Base-by-base conservation (phyloP, 1,140 invertebrate genomes). In the Trichonephila inaurata region DNA sequence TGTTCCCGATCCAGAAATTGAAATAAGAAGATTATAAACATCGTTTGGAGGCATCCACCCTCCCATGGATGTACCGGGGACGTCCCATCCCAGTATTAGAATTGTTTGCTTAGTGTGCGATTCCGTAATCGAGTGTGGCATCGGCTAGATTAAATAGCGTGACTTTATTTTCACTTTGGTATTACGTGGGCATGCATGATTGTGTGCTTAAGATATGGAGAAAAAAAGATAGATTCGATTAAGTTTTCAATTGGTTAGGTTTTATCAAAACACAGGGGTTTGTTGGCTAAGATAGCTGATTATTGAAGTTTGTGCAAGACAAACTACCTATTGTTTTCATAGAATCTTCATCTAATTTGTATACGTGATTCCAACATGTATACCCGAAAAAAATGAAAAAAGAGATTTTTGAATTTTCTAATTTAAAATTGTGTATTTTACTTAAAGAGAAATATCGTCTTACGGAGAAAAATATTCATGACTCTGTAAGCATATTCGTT, bases 61-160 rank as follows among this genome's bases (percentile, higher is more conserved):
- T 18, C 72, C 72, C 33, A 3, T 77, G 16, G 6, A 21, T 21
- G 16, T 77, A 14, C 28, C 16, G 18, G 28, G 4, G 24, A 33
- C 28, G 24, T 77, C 7, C 28, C 72, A 77, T 4, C 14, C 72
- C 72, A 40, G 28, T 77, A 33, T 77, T 24, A 77, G 33, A 40
- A 77, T 77, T 77, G 72, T 77, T 51, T 51, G 10, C 51, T 51
- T 77, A 69, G 5, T 40, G 14, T 18, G 6, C 28, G 28, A 77
- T 77, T 77, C 28, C 28, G 72, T 33, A 77, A 77, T 77, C 28
- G 28, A 33, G 72, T 77, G 72, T 77, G 72, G 10, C 72, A 77
- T 77, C 72, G 16, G 18, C 33, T 77, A 77, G 16, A 77, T 77
- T 18, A 69, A 10, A 64, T 64, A 16, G 72, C 18, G 28, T 18